Evolutionary conservation across 2,888 invertebrate species (phyloP).

Genomic region (Drosophila greeni): DNA sequence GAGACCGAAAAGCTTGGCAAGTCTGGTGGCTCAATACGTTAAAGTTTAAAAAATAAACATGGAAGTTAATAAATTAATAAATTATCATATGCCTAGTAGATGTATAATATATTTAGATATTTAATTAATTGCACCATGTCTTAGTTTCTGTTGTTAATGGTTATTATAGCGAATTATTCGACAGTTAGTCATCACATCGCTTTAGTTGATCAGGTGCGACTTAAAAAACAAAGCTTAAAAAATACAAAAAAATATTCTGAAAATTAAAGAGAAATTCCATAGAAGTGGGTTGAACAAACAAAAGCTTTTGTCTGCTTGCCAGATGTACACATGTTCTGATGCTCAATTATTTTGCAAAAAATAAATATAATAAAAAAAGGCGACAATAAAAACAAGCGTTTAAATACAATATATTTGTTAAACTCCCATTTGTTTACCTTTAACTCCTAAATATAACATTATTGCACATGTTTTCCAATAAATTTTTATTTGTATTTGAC

Average conservation of each 20-base stretch:
- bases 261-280: neutral
- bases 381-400: neutral
- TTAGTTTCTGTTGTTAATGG: neutral
- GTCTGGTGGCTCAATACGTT: too few relatives aligned
- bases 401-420: neutral
- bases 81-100: too few relatives aligned
- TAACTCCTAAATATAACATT: neutral
- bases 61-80: too few relatives aligned
- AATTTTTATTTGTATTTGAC: conserved; percentile 20
- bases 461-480: conserved; percentile 5
- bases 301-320: neutral
- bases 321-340: neutral
- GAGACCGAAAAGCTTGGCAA: too few relatives aligned
- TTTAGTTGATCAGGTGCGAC: neutral
- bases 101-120: too few relatives aligned
- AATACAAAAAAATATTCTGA: neutral
- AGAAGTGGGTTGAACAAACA: neutral
- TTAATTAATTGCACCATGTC: too few relatives aligned
- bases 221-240: neutral
- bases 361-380: neutral
- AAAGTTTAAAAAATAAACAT: too few relatives aligned
- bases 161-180: neutral
- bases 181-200: neutral
- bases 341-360: neutral
- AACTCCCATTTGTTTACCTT: neutral